Percentiles rank a stretch among this genome's conserved stretches.
Evolutionary conservation across 2,113 vertebrate species (phyloP).

Genomic region (Semnornis frantzii): DNA sequence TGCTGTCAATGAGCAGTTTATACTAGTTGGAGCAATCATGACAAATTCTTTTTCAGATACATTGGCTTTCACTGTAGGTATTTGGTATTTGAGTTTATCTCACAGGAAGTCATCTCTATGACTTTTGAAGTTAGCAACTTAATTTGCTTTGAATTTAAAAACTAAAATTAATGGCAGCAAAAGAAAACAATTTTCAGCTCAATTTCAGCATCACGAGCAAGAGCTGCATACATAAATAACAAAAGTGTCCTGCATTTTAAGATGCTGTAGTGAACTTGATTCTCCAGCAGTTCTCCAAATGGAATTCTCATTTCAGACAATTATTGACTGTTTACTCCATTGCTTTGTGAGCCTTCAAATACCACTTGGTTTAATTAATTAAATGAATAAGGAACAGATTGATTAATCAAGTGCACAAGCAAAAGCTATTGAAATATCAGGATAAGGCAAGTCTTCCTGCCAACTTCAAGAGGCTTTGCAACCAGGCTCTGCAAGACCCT

Average conservation of each 20-base stretch:
- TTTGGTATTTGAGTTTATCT: slow-evolving; percentile 6
- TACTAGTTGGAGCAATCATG: not conserved
- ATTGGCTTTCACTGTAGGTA: slow-evolving; percentile 4
- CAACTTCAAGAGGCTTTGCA: not conserved
- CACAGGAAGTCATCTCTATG: not conserved
- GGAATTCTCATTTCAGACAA: slow-evolving; percentile 57
- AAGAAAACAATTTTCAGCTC: slow-evolving; percentile 47
- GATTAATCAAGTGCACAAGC: slow-evolving; percentile 10
- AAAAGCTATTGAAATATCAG: slow-evolving; percentile 10
- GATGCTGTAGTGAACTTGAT: not conserved
- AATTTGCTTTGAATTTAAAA: slow-evolving; percentile 45
- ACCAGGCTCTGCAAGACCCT: not conserved
- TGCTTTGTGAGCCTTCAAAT: slow-evolving; percentile 24
- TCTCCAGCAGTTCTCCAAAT: not conserved
- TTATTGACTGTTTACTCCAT: slow-evolving; percentile 23
- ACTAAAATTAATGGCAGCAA: slow-evolving; percentile 34
- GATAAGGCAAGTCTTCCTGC: not conserved
- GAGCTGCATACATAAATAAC: slow-evolving; percentile 9
- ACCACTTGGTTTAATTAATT: slow-evolving; percentile 35
- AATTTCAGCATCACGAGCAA: slow-evolving; percentile 43
- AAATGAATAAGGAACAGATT: slow-evolving; percentile 31
- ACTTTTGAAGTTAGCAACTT: slow-evolving; percentile 20
- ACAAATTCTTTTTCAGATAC: not conserved
- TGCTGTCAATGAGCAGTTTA: not conserved
- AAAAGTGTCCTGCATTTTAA: not conserved